Evolutionary conservation across 2,797 vertebrate genomes (phyloP), one percentile per base, ranked within the genome.

Genomic region (Yasuhikotakia modesta): DNA sequence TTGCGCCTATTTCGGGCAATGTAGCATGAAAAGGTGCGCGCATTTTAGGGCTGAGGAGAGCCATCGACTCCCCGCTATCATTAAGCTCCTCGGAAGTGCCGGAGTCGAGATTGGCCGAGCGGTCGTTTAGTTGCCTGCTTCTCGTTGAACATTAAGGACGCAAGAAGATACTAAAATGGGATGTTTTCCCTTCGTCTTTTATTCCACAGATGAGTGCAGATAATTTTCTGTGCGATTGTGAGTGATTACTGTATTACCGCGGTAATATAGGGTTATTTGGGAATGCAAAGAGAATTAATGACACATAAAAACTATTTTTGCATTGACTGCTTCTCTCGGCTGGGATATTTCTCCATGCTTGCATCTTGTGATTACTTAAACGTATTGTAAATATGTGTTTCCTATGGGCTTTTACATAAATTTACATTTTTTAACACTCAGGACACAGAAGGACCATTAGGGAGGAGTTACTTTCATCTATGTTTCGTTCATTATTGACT

Each of bases 231-330:
- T 93, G 94, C 92, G 94, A 96, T 96, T 96, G 95, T 96, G 94
- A 96, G 93, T 96, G 95, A 97, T 97, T 96, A 96, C 95, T 95
- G 95, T 94, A 96, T 96, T 96, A 96, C 94, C 92, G 89, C 87
- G 89, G 92, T 92, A 94, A 95, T 93, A 95, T 92, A 93, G 94
- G 93, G 95, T 93, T 93, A 95, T 92, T 93, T 87, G 90, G 91
- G 93, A 94, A 94, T 64, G 89, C 93, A 93, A 91, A 93, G 91
- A 93, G 94, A 97, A 96, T 96, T 97, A 97, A 97, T 97, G 96
- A 97, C 87, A 96, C 95, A 96, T 96, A 96, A 97, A 93, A 96
- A 95, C 94, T 94, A 94, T 94, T 94, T 94, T 93, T 92, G 93
- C 93, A 93, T 92, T 91, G 93, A 92, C 89, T 94, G 94, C 94